Evolutionary conservation across 2,113 vertebrate genomes (phyloP), one percentile per base, ranked within the genome.

Genomic region (Corvus hawaiiensis): DNA sequence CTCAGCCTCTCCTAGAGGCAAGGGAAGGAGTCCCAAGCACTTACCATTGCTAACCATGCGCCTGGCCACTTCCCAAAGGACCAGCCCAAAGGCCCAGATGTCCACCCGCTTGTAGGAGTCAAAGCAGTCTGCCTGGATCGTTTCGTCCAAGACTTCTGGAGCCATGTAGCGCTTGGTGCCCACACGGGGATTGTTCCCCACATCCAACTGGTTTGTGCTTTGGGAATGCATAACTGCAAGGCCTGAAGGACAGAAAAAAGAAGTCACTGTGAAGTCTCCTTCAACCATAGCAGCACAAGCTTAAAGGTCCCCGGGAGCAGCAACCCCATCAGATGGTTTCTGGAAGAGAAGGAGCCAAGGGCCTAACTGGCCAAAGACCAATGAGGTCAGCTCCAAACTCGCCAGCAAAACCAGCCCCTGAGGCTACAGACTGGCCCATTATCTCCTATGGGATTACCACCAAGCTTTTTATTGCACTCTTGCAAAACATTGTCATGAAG

Each of bases 91-190:
- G 37, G 99, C 99, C 99, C 99, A 99, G 97, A 99, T 99, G 86
- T 99, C 99, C 19, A 99, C 99, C 43, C 99, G 98, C 94, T 99
- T 99, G 89, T 98, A 99, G 41, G 99, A 99, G 97, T 99, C 99
- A 3, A 99, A 99, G 95, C 99, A 99, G 97, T 99, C 99, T 58
- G 98, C 99, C 96, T 99, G 99, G 96, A 99, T 99, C 4, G 98
- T 98, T 95, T 99, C 99, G 18, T 99, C 99, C 37, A 99, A 93
- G 41, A 99, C 99, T 58, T 99, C 99, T 0, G 99, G 99, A 8
- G 99, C 99, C 99, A 99, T 99, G 98, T 99, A 99, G 86, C 99
- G 99, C 81, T 99, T 99, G 85, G 99, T 99, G 51, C 99, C 99
- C 87, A 99, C 99, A 4, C 99, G 99, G 13, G 99, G 99, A 46